These are phyloP conservation scores for Microctenopoma lineatum DNA, from an alignment of 2,797 vertebrate species.

Conservation along the genomic window DNA sequence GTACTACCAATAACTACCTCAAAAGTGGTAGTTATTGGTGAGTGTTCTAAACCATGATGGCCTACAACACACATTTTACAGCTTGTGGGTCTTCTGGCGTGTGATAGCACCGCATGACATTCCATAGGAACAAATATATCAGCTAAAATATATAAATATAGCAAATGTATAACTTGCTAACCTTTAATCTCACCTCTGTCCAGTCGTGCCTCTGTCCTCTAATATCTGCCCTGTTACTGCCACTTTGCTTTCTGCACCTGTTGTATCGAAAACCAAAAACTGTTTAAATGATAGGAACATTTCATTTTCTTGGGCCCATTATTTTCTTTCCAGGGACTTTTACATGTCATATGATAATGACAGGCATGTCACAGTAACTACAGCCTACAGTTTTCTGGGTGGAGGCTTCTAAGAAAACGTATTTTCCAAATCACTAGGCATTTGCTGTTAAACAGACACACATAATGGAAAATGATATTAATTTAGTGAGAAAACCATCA, in stretches of 20 bases:
- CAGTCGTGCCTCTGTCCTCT: neutral
- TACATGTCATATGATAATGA: neutral
- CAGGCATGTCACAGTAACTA: neutral
- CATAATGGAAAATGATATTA: neutral
- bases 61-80: constrained; percentile 26
- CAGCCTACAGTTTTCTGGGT: neutral
- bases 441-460: neutral
- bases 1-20: too few species aligned
- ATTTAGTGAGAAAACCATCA: neutral
- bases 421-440: neutral
- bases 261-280: neutral
- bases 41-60: too few species aligned
- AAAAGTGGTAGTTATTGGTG: too few species aligned
- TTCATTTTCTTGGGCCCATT: neutral
- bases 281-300: neutral
- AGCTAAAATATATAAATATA: constrained; percentile 66
- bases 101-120: constrained; percentile 35
- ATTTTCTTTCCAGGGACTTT: neutral
- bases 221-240: constrained; percentile 1
- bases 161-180: constrained; percentile 31
- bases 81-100: constrained; percentile 7
- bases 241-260: constrained; percentile 1
- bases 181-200: too few species aligned
- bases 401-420: neutral
- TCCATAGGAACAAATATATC: constrained; percentile 58